Conservation (phyloP, 2,113 vertebrate species). For the Rousettus leschenaultii region DNA sequence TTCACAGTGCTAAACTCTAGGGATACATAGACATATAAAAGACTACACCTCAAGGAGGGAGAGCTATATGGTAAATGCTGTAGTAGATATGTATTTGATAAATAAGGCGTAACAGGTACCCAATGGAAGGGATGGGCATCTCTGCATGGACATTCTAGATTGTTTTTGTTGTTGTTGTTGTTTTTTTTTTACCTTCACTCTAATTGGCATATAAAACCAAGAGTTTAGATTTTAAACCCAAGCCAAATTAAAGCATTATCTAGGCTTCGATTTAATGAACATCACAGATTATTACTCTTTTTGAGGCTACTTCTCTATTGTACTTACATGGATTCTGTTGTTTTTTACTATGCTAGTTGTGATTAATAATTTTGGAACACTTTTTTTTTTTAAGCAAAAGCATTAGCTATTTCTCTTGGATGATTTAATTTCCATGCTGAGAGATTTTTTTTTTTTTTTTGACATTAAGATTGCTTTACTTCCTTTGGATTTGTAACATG, state of each 20-base stretch:
- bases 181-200: neutral
- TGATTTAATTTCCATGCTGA: slow-evolving; percentile 70
- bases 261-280: neutral
- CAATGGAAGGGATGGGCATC: neutral
- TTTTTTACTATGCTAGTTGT: neutral
- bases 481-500: slow-evolving; percentile 14
- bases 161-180: neutral
- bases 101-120: neutral
- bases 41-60: neutral
- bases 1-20: neutral
- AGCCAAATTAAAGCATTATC: neutral
- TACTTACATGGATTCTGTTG: neutral
- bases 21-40: neutral
- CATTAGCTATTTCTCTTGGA: slow-evolving; percentile 73
- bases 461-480: slow-evolving; percentile 19
- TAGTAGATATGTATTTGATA: neutral
- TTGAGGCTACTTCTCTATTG: neutral
- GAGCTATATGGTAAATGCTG: neutral
- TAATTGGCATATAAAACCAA: neutral
- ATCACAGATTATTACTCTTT: neutral
- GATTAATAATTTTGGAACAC: slow-evolving; percentile 23
- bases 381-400: slow-evolving; percentile 68
- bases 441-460: slow-evolving; percentile 55
- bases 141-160: neutral
- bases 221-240: neutral